These are phyloP conservation scores for Oreochromis grahami DNA, from an alignment of 2,797 vertebrate species.

Conservation along the genomic window DNA sequence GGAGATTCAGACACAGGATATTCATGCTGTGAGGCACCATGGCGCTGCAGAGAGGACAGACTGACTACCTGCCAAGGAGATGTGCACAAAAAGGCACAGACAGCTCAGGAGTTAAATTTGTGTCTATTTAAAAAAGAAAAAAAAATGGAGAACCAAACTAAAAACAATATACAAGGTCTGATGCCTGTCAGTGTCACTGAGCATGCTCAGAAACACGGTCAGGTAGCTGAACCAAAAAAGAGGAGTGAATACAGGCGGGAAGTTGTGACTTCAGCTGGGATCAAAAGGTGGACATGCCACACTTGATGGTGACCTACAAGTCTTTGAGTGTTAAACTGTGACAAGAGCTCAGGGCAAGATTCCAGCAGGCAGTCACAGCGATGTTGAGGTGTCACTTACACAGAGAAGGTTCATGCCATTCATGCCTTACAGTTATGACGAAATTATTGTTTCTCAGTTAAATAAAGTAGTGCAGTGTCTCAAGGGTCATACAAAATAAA, in stretches of 20 bases:
- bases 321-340: background rate
- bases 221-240: background rate
- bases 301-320: background rate
- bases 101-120: background rate
- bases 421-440: background rate
- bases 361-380: background rate
- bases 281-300: background rate
- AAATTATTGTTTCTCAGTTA: background rate
- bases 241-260: background rate
- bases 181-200: background rate
- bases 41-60: background rate
- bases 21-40: background rate
- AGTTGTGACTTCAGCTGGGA: background rate
- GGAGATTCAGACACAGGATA: background rate
- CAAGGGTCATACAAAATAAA: background rate
- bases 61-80: background rate
- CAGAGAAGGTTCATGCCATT: too few species aligned
- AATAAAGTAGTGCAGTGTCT: background rate
- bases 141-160: background rate
- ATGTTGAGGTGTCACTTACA: background rate
- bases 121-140: background rate
- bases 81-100: background rate
- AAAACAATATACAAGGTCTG: background rate
- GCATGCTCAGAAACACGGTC: background rate
- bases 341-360: background rate